Evolutionary conservation across 1,140 invertebrate species (phyloP).

Genomic region (Maniola jurtina): DNA sequence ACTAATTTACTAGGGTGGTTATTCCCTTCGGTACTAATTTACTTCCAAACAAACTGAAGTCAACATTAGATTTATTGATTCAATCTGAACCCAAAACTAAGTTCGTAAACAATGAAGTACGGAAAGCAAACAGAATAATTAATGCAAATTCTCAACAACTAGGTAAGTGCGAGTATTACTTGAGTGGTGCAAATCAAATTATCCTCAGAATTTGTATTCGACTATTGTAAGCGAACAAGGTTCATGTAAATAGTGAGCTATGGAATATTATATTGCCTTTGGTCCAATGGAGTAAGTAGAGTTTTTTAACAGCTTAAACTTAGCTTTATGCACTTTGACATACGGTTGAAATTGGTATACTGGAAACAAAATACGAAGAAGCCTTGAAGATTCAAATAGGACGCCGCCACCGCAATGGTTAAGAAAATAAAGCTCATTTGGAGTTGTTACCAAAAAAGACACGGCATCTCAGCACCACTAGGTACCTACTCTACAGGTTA

Average conservation of each 20-base stretch:
- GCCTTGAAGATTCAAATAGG: too few relatives aligned
- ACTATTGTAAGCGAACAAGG: constrained; percentile 17
- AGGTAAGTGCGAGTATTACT: neutral
- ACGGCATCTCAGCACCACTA: too few relatives aligned
- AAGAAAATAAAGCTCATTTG: too few relatives aligned
- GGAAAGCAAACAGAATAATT: constrained; percentile 8
- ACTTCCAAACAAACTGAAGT: neutral
- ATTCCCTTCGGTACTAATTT: neutral
- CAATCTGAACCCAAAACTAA: neutral
- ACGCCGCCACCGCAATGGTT: too few relatives aligned
- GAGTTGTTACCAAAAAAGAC: too few relatives aligned
- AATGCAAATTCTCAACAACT: constrained; percentile 10
- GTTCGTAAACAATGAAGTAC: constrained; percentile 1
- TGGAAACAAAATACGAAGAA: too few relatives aligned
- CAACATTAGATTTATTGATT: constrained; percentile 8
- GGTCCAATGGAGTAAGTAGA: too few relatives aligned
- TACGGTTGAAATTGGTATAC: too few relatives aligned
- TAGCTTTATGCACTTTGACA: too few relatives aligned
- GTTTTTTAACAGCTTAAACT: too few relatives aligned
- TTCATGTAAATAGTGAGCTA: constrained; percentile 15
- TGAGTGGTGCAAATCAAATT: constrained; percentile 17
- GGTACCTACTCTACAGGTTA: too few relatives aligned
- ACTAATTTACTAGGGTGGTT: too few relatives aligned
- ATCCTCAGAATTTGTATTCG: constrained; percentile 18
- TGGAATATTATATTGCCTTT: constrained; percentile 6